Evolutionary conservation across 2,888 invertebrate species (phyloP), one percentile per base, ranked within the genome.

Genomic region (Drosophila rellima): DNA sequence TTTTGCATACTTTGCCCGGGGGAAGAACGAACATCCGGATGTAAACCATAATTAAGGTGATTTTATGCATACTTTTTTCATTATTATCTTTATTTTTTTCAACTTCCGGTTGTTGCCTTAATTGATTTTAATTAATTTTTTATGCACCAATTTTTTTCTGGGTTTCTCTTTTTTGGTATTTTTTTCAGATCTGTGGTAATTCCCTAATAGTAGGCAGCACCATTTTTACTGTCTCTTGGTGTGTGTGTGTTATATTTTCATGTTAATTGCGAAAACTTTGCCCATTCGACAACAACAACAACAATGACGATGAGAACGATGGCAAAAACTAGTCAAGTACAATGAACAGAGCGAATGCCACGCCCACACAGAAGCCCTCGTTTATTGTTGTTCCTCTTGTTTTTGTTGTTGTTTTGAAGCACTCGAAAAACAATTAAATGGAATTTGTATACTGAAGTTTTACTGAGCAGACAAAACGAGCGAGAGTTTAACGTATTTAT

Each of bases 391-490:
- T 62, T 70, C 64, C 26, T 10, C 17, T 45, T 59, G 37, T 20
- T n/a, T n/a, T n/a, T 59, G 20, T 40, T 69, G 61, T 23, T 57
- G 56, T 52, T 54, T 20, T 42, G 37, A 40, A 47, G 85, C 85
- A 89, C 88, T 88, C 82, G 80, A 88, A 89, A 89, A 85, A 85
- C 85, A 89, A 85, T 85, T 74, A 89, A 85, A 85, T 89, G 66
- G 88, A 89, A 89, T 89, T 85, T 85, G 89, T 85, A 88, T 82
- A 78, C 86, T 88, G 75, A 88, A 84, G 88, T 85, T 89, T 84
- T 88, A 82, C 89, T 88, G 67, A 76, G 75, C 79, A 86, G 81
- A 77, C 87, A 55, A 33, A 70, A 63, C 81, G 69, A 57, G 66
- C 71, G 61, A 62, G 68, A 64, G 62, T 77, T 59, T 66, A 74